These are phyloP conservation scores for Napeogenes inachia DNA, from an alignment of 2,888 invertebrate genomes.

Conservation along the genomic window DNA sequence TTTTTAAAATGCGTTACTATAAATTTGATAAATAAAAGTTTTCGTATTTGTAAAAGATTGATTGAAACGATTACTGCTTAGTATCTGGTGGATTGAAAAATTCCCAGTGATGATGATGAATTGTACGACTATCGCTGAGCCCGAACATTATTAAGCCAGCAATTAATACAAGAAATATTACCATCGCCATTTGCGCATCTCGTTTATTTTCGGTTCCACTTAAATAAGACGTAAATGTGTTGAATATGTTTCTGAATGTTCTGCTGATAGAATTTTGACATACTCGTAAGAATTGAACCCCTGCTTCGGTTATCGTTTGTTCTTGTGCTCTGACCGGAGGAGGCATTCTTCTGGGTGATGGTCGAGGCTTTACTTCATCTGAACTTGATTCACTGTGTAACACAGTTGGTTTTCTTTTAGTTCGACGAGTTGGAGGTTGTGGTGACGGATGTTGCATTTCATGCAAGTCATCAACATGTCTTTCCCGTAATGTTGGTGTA, in stretches of 20 bases:
- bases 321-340: constrained; percentile 72
- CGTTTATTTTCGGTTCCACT: constrained; percentile 82
- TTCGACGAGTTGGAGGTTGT: constrained; percentile 67
- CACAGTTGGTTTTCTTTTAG: constrained; percentile 62
- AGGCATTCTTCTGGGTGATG: constrained; percentile 59
- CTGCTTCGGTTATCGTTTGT: constrained; percentile 82
- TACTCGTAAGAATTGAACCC: constrained; percentile 83
- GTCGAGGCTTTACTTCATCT: constrained; percentile 68
- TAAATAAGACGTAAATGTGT: constrained; percentile 79
- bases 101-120: constrained; percentile 92
- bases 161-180: constrained; percentile 86
- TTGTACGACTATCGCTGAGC: constrained; percentile 82
- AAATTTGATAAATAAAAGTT: no score
- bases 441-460: constrained; percentile 59
- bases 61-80: constrained; percentile 48
- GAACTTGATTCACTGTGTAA: constrained; percentile 72
- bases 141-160: constrained; percentile 87
- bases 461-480: constrained; percentile 53
- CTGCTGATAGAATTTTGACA: constrained; percentile 81
- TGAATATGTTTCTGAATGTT: constrained; percentile 82
- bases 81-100: constrained; percentile 89
- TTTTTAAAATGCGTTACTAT: no score
- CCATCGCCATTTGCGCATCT: constrained; percentile 85
- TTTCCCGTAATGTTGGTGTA: constrained; percentile 57
- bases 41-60: no score